These are phyloP conservation scores for Anas bernieri DNA, from an alignment of 2,797 vertebrate genomes.

Conservation along the genomic window DNA sequence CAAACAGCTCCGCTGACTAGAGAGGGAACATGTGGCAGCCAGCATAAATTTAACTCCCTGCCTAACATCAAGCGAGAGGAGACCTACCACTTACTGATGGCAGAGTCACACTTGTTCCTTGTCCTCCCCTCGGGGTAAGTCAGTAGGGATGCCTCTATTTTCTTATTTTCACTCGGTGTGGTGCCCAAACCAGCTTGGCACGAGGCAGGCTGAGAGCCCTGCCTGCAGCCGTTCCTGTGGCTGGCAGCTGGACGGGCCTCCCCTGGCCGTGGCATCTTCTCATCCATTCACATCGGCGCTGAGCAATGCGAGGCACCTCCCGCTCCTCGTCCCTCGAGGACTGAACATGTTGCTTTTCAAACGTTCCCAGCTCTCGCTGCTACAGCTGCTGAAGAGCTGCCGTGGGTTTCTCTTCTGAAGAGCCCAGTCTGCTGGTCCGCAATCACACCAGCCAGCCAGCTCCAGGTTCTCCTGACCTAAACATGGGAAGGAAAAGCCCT, in stretches of 20 bases:
- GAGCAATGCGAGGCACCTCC: not conserved
- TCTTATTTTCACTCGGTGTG: not conserved
- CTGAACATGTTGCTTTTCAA: not conserved
- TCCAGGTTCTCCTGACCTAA: not conserved
- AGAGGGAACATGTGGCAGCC: not conserved
- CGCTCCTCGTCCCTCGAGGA: not conserved
- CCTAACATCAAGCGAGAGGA: not conserved
- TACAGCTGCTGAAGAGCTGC: not conserved
- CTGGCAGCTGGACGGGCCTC: not conserved
- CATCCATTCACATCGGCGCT: not conserved
- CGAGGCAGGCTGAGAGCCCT: accelerated
- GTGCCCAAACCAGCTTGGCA: not conserved
- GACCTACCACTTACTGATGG: not conserved
- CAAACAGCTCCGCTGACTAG: accelerated
- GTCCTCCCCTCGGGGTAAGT: not conserved
- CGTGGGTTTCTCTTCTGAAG: not conserved
- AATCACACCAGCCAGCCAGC: not conserved
- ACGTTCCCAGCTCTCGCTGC: not conserved
- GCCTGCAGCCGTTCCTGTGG: not conserved
- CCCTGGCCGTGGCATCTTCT: not conserved
- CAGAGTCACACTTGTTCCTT: not conserved
- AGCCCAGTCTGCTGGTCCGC: not conserved
- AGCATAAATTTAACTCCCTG: not conserved
- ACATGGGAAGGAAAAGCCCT: not conserved
- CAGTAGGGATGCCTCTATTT: not conserved